Percentiles rank a stretch among this genome's conserved stretches.
phyloP scores from a whole-genome alignment of 1,140 invertebrate genomes.

The Bacillus rossius region DNA sequence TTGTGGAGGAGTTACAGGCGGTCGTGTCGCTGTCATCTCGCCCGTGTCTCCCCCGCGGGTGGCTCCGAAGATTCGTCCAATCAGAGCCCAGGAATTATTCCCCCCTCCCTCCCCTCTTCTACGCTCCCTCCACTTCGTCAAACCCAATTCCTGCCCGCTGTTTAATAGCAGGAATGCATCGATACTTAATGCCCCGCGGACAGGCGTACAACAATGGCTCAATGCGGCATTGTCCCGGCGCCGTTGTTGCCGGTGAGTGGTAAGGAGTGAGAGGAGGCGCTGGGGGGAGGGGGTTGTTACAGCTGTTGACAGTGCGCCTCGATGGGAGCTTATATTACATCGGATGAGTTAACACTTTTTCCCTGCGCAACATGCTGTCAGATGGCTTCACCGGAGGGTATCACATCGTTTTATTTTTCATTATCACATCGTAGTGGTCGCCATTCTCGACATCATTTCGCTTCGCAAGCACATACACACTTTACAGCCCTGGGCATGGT shows the following conservation, averaged over 20 bases:
- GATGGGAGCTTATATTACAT: slow-evolving; percentile 1
- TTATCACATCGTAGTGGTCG: too few species aligned
- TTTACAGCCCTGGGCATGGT: too few species aligned
- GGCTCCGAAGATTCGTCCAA: too few species aligned
- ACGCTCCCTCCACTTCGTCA: not conserved
- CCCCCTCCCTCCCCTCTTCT: not conserved
- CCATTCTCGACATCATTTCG: too few species aligned
- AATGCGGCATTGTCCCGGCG: slow-evolving; percentile 2
- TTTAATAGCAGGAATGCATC: slow-evolving; percentile 2
- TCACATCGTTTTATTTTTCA: too few species aligned
- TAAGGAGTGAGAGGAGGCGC: too few species aligned
- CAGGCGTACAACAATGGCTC: slow-evolving; percentile 4
- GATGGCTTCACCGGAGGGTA: too few species aligned
- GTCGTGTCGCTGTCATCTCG: too few species aligned
- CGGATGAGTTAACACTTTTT: slow-evolving; percentile 13
- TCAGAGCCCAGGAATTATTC: too few species aligned
- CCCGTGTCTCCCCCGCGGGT: too few species aligned
- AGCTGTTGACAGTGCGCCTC: slow-evolving; percentile 1
- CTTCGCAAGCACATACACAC: too few species aligned
- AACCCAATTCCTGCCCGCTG: not conserved
- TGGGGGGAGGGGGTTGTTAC: not conserved
- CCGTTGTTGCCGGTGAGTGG: not conserved
- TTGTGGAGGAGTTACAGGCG: too few species aligned
- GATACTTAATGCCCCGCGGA: not conserved
- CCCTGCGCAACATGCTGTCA: not conserved